Percentiles rank a stretch among this genome's conserved stretches.
Evolutionary conservation across 2,888 invertebrate genomes (phyloP).

Genomic region (Lepidochrysops patricia): DNA sequence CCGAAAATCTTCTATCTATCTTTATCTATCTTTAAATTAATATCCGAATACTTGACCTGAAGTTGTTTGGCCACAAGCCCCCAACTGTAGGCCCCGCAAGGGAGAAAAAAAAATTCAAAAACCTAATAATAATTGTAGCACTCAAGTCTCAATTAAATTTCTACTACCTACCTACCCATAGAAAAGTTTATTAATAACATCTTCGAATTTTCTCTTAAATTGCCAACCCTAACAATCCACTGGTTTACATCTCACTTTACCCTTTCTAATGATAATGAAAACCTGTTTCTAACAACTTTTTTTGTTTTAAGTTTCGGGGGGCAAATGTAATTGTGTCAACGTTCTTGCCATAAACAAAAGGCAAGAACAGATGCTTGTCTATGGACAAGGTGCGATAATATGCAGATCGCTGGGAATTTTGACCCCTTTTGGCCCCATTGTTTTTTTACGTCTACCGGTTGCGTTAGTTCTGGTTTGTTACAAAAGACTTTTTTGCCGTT

Average conservation of each 20-base stretch:
- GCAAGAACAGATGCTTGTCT: slow-evolving; percentile 62
- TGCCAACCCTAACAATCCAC: slow-evolving; percentile 57
- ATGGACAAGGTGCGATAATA: slow-evolving; percentile 62
- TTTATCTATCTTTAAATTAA: too few relatives aligned
- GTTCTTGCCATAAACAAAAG: slow-evolving; percentile 53
- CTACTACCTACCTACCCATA: too few relatives aligned
- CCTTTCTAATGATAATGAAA: slow-evolving; percentile 66
- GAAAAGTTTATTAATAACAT: too few relatives aligned
- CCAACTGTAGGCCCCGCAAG: too few relatives aligned
- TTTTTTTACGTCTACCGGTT: slow-evolving; percentile 39
- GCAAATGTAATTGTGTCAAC: slow-evolving; percentile 67
- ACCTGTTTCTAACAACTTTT: slow-evolving; percentile 69
- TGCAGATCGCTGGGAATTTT: slow-evolving; percentile 56
- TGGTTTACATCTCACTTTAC: slow-evolving; percentile 63
- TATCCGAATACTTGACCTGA: too few relatives aligned
- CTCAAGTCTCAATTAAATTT: too few relatives aligned
- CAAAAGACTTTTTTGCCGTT: slow-evolving; percentile 14
- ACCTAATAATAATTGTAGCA: too few relatives aligned
- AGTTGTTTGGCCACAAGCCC: too few relatives aligned
- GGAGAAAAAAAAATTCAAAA: too few relatives aligned
- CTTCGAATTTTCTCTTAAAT: too few relatives aligned
- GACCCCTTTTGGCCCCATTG: slow-evolving; percentile 57
- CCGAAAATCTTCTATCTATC: too few relatives aligned
- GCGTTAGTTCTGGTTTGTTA: slow-evolving; percentile 23
- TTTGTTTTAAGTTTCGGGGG: slow-evolving; percentile 63